Evolutionary conservation across 2,797 vertebrate species (phyloP), one percentile per base, ranked within the genome.

Genomic region (Anabacerthia variegaticeps): DNA sequence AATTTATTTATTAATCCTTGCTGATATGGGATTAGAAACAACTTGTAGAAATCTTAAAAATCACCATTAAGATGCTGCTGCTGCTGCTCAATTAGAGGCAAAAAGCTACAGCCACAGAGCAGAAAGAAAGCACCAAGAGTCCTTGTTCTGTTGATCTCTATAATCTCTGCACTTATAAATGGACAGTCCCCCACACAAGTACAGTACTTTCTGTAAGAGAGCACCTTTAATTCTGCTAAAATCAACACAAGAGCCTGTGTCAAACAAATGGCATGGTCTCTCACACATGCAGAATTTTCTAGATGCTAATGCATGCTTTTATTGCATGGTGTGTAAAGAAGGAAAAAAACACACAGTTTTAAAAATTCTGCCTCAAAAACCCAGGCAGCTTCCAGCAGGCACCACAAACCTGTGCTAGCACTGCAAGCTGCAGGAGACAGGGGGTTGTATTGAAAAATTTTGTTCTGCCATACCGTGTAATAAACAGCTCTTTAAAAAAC

Each of bases 401-500:
- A 92, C 62, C 76, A 66, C 79, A 88, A 76, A 83, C 85, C 73
- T 88, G 85, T 88, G 55, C 55, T 86, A 93, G 73, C 48, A 41
- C 43, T 72, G 43, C 55, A 88, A 69, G 73, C 48, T 95, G 74
- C 79, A 90, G 76, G 48, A 95, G 89, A 94, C 91, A 92, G 89
- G 82, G 73, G 51, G 28, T 41, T 88, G 82, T 28, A 80, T n/a
- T 95, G 87, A 93, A 88, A 89, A 96, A 91, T 66, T 88, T 88
- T 96, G 69, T 93, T 84, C 76, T 91, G 52, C 83, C 88, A 94
- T 91, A 84, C 94, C 76, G 61, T 82, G 82, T 71, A 92, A 94
- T 96, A 97, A 97, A 96, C 92, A 97, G 95, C 89, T 96, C 91
- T 95, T 96, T 81, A 94, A 95, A 95, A 94, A 96, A 58, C 44